phyloP scores from a whole-genome alignment of 1,140 invertebrate genomes.

The Drosophila repleta region DNA sequence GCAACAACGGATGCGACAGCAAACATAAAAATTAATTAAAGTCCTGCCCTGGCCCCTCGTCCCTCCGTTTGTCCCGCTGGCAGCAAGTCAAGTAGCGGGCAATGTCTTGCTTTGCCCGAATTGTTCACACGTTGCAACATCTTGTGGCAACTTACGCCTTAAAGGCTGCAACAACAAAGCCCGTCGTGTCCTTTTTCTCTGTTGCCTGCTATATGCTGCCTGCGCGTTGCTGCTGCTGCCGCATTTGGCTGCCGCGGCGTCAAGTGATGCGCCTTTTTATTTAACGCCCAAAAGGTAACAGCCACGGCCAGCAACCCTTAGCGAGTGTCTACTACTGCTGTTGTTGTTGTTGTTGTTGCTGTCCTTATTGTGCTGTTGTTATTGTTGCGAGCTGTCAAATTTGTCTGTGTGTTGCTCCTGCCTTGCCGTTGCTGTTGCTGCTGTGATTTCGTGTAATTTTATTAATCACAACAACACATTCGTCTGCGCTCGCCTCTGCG shows the following conservation, averaged over 20 bases:
- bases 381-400: constrained; percentile 77
- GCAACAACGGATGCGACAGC: constrained; percentile 23
- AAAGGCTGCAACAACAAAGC: constrained; percentile 53
- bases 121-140: constrained; percentile 77
- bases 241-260: constrained; percentile 53
- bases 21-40: constrained; percentile 79
- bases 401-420: constrained; percentile 50
- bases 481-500: constrained; percentile 36
- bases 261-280: constrained; percentile 73
- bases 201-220: constrained; percentile 5
- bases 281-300: constrained; percentile 57
- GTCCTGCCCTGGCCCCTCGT: constrained; percentile 13
- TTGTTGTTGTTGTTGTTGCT: constrained; percentile 46
- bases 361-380: constrained; percentile 48
- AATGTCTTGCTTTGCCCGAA: constrained; percentile 61
- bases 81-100: constrained; percentile 55
- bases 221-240: constrained; percentile 28
- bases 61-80: constrained; percentile 6
- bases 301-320: constrained; percentile 43
- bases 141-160: constrained; percentile 54
- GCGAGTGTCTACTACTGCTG: constrained; percentile 30
- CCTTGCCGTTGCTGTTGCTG: constrained; percentile 13
- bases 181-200: constrained; percentile 15
- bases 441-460: constrained; percentile 75
- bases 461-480: constrained; percentile 82